A percentile compares a stretch with the other conserved stretches of the same genome.
Evolutionary conservation across 2,113 vertebrate species (phyloP).

Genomic region (Ardeotis arabs): DNA sequence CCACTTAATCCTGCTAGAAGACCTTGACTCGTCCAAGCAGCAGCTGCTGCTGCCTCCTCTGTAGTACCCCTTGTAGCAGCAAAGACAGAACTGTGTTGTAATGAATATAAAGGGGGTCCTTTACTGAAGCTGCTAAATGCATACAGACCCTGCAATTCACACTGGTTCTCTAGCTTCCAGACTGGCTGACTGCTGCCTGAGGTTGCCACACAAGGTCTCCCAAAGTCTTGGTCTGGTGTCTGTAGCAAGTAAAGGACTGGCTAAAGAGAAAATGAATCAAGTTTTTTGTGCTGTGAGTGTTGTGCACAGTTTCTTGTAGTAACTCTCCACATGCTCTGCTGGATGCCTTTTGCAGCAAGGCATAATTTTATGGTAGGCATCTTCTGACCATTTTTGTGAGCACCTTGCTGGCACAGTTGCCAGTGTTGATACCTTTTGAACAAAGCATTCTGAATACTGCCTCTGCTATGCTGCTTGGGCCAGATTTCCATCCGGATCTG

Average conservation of each 20-base stretch:
- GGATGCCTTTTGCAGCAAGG: not conserved
- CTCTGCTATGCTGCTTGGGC: not conserved
- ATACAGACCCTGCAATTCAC: slow-evolving; percentile 42
- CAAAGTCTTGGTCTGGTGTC: not conserved
- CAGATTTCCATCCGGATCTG: slow-evolving; percentile 13
- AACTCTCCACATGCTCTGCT: not conserved
- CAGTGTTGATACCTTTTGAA: not conserved
- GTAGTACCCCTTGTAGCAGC: not conserved
- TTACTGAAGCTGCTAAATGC: slow-evolving; percentile 7
- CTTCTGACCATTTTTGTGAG: not conserved
- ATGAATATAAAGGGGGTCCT: slow-evolving; percentile 33
- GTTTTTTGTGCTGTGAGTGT: not conserved
- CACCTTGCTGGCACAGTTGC: not conserved
- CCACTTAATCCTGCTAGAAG: not conserved
- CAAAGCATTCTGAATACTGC: not conserved
- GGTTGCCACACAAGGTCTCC: slow-evolving; percentile 33
- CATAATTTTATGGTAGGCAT: not conserved
- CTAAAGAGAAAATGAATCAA: not conserved
- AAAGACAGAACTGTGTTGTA: slow-evolving; percentile 50
- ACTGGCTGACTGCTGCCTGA: slow-evolving; percentile 35
- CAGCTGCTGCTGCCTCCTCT: not conserved
- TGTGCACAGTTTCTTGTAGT: not conserved
- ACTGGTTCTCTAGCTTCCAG: not conserved
- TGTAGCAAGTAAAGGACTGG: not conserved
- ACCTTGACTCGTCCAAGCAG: not conserved